A percentile compares a stretch with the other conserved stretches of the same genome.
Evolutionary conservation across 2,888 invertebrate genomes (phyloP).

Genomic region (Megamerina dolium): DNA sequence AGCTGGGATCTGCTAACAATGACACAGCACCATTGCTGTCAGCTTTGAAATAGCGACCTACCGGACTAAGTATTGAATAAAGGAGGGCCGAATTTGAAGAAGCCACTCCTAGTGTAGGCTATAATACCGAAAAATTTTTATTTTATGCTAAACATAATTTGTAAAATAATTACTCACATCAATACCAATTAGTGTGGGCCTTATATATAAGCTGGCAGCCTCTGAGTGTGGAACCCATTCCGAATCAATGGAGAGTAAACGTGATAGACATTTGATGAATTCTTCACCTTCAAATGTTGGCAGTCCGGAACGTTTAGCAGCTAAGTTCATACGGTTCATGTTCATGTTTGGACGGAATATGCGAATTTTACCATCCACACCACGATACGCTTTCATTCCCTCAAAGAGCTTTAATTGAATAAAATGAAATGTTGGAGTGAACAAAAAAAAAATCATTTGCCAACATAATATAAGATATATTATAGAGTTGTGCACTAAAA

Average conservation of each 20-base stretch:
- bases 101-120: slow-evolving; percentile 91
- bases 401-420: slow-evolving; percentile 75
- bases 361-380: slow-evolving; percentile 84
- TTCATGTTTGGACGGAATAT: slow-evolving; percentile 94
- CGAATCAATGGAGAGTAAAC: slow-evolving; percentile 84
- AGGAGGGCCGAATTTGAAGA: slow-evolving; percentile 82
- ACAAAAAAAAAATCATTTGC: slow-evolving; percentile 5
- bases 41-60: slow-evolving; percentile 84
- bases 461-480: slow-evolving; percentile 2
- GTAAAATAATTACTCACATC: slow-evolving; percentile 65
- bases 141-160: background rate
- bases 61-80: slow-evolving; percentile 87
- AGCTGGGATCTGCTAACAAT: slow-evolving; percentile 86
- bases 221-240: slow-evolving; percentile 96
- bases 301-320: slow-evolving; percentile 77
- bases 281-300: slow-evolving; percentile 86
- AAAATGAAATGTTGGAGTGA: slow-evolving; percentile 4
- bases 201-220: slow-evolving; percentile 86
- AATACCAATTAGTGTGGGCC: slow-evolving; percentile 93
- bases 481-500: background rate
- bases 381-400: slow-evolving; percentile 96
- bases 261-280: slow-evolving; percentile 74
- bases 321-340: slow-evolving; percentile 85
- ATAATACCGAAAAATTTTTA: slow-evolving; percentile 27
- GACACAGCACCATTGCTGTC: slow-evolving; percentile 65